Base-by-base conservation (phyloP, 53 echinoderm and acorn worm genomes). In the Zoroaster sp. region DNA sequence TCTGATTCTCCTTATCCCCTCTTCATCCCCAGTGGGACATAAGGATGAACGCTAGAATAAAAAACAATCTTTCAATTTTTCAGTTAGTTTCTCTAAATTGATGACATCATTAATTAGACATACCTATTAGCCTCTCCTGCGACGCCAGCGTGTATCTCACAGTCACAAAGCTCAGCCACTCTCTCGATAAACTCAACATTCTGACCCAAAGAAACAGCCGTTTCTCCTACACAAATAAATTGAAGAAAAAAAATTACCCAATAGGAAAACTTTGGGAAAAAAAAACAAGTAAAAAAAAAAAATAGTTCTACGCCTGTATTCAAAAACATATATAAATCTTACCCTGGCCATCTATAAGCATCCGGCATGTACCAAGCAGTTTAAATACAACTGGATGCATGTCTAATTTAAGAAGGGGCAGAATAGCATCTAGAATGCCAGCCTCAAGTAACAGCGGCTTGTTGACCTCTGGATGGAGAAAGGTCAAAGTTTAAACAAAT, bases 351-450 rank as follows among this genome's bases (percentile, higher is more conserved):
- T 97, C 97, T 5, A 95, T 91, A 12, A 97, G 90, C 95, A 97
- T 95, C 21, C 97, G 87, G 38, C 92, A 87, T 11, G 97, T 95
- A 11, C 95, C 97, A 17, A 97, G 92, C 5, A 97, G 94, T 66
- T 97, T 97, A 75, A 97, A 97, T 45, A 95, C 92, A 37, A 97
- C 95, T 21, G 95, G 95, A n/a, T 93, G 92, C 95, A 95, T 97
- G 39, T 97, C 97, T 46, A 94, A 87, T 34, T 91, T 86, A 13
- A 97, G 87, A 1, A 95, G 83, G 30, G 95, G 95, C 18, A 95
- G 72, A 14, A 97, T 93, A 20, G 88, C 91, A 35, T 89, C 92
- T 15, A 97, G 69, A 15, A 92, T 92, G 5, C 93, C 94, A 7
- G 92, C 88, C 66, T 92, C 87, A 47, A 97, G 54, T 49, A 97